A percentile compares a stretch with the other conserved stretches of the same genome.
These are phyloP conservation scores for Beaufortia kweichowensis DNA, from an alignment of 2,113 vertebrate genomes.

Conservation along the genomic window DNA sequence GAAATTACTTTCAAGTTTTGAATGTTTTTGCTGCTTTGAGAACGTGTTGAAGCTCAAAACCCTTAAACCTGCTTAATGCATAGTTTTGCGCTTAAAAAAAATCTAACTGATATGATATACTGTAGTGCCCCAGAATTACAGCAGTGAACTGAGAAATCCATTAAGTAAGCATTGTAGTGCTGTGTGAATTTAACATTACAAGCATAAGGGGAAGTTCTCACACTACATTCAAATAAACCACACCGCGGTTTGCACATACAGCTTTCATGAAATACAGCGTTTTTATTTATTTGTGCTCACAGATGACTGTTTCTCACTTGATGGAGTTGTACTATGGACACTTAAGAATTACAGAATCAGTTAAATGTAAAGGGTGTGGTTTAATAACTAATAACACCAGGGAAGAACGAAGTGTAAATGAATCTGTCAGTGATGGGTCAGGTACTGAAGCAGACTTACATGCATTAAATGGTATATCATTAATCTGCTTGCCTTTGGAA, in stretches of 20 bases:
- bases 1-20: slow-evolving; percentile 8
- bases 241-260: not conserved
- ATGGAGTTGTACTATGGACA: slow-evolving; percentile 9
- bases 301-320: not conserved
- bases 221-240: not conserved
- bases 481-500: not conserved
- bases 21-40: slow-evolving; percentile 16
- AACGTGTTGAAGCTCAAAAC: slow-evolving; percentile 1
- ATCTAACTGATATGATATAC: not conserved
- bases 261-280: not conserved
- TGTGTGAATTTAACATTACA: slow-evolving; percentile 1
- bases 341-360: not conserved
- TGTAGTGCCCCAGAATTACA: not conserved
- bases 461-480: not conserved
- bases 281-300: slow-evolving; percentile 17
- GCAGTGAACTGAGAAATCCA: slow-evolving; percentile 1
- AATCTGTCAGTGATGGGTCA: slow-evolving; percentile 2
- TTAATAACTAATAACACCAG: not conserved
- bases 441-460: not conserved
- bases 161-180: not conserved
- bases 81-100: not conserved
- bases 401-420: not conserved
- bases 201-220: slow-evolving; percentile 14
- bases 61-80: not conserved
- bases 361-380: not conserved